Evolutionary conservation across 37 sponge, comb jelly and placozoan genomes (phyloP).

Genomic region (Aplysina aerophoba): DNA sequence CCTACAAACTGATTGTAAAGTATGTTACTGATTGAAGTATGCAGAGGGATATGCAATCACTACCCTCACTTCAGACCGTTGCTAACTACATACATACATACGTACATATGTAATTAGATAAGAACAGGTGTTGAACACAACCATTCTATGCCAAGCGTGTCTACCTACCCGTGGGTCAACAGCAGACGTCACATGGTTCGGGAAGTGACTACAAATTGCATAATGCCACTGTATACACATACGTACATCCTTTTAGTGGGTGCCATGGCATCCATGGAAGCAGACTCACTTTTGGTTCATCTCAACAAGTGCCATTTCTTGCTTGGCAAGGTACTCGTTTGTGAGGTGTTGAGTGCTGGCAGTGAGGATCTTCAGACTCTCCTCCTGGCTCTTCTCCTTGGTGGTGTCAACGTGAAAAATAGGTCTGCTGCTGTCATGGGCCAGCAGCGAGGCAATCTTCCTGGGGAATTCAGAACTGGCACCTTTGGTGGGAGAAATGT

Average conservation of each 20-base stretch:
- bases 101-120: too few species aligned
- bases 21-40: too few species aligned
- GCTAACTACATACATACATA: too few species aligned
- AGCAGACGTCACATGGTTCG: too few species aligned
- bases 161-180: too few species aligned
- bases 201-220: too few species aligned
- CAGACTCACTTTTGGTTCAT: background rate
- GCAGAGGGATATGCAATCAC: too few species aligned
- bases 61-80: too few species aligned
- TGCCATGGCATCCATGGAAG: background rate
- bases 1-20: too few species aligned
- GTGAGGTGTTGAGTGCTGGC: conserved; percentile 1
- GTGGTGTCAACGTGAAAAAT: background rate
- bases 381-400: conserved; percentile 2
- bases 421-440: background rate
- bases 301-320: conserved; percentile 8
- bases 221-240: background rate
- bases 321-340: conserved; percentile 14
- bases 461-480: background rate
- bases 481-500: too few species aligned
- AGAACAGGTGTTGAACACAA: too few species aligned
- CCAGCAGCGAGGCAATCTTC: background rate
- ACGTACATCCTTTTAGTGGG: background rate
- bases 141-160: too few species aligned
- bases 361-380: background rate